A percentile compares a stretch with the other conserved stretches of the same genome.
These are phyloP conservation scores for Caenorhabditis sinica DNA, from an alignment of 2,888 invertebrate species.

Conservation along the genomic window DNA sequence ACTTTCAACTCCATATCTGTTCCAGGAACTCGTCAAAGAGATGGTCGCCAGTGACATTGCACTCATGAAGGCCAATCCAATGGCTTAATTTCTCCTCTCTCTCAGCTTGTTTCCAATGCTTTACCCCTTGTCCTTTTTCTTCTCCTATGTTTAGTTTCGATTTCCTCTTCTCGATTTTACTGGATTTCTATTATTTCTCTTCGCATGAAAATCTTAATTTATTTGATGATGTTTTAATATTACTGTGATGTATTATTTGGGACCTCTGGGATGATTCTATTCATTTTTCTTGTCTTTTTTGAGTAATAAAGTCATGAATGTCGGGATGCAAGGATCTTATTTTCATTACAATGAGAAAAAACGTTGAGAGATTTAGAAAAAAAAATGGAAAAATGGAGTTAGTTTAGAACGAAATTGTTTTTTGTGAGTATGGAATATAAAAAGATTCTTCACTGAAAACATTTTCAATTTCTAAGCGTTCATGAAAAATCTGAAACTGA, in stretches of 20 bases:
- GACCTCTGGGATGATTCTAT: conserved; percentile 36
- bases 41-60: conserved; percentile 95
- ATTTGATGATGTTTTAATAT: conserved; percentile 29
- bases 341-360: not conserved
- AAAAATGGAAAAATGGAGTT: too few relatives aligned
- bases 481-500: too few relatives aligned
- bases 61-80: conserved; percentile 93
- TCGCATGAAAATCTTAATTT: conserved; percentile 17
- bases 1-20: not conserved
- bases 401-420: too few relatives aligned
- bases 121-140: not conserved
- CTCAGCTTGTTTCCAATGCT: not conserved
- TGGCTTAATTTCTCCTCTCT: conserved; percentile 88
- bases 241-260: conserved; percentile 43
- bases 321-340: not conserved
- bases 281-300: not conserved
- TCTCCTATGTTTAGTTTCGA: not conserved
- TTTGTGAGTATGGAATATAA: too few relatives aligned
- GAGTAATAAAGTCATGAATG: conserved; percentile 28
- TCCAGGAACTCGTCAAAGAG: conserved; percentile 90
- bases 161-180: not conserved
- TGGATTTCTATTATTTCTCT: too few relatives aligned
- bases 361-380: not conserved
- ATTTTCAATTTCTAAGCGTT: too few relatives aligned
- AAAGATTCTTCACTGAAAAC: too few relatives aligned